Evolutionary conservation across 1,140 invertebrate species (phyloP).

Genomic region (Cherax quadricarinatus): DNA sequence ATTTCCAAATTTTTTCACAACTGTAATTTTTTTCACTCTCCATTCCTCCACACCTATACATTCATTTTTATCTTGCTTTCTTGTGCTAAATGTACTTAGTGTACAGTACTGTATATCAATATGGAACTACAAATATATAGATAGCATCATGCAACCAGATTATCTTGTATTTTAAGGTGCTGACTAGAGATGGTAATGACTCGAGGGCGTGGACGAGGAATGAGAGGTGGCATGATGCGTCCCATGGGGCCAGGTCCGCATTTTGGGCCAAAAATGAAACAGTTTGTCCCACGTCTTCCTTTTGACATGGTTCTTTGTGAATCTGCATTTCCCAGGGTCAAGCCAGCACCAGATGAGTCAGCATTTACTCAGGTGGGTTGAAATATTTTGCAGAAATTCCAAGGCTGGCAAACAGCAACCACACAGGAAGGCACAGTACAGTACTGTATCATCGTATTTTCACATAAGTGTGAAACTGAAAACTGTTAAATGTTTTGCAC

Average conservation of each 20-base stretch:
- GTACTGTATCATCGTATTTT: too few species aligned
- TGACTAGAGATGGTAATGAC: conserved; percentile 72
- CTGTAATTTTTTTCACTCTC: too few species aligned
- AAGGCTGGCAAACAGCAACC: too few species aligned
- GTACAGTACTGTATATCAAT: too few species aligned
- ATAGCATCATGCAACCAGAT: neutral
- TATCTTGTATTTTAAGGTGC: neutral
- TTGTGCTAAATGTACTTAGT: too few species aligned
- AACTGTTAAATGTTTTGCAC: too few species aligned
- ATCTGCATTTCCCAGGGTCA: conserved; percentile 90
- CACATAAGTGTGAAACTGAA: too few species aligned
- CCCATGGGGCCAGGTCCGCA: conserved; percentile 74
- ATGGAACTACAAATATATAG: too few species aligned
- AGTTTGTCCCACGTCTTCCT: conserved; percentile 89
- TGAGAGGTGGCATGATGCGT: conserved; percentile 74
- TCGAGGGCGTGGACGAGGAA: conserved; percentile 74
- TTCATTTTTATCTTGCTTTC: too few species aligned
- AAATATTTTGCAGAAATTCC: neutral
- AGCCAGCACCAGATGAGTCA: conserved; percentile 88
- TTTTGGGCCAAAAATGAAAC: conserved; percentile 78
- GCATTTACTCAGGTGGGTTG: conserved; percentile 86
- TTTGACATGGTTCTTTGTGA: conserved; percentile 94
- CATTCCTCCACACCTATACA: too few species aligned
- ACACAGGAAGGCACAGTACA: too few species aligned
- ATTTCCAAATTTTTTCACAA: too few species aligned